Evolutionary conservation across 2,797 vertebrate genomes (phyloP).

Genomic region (Onychomys arenicola): DNA sequence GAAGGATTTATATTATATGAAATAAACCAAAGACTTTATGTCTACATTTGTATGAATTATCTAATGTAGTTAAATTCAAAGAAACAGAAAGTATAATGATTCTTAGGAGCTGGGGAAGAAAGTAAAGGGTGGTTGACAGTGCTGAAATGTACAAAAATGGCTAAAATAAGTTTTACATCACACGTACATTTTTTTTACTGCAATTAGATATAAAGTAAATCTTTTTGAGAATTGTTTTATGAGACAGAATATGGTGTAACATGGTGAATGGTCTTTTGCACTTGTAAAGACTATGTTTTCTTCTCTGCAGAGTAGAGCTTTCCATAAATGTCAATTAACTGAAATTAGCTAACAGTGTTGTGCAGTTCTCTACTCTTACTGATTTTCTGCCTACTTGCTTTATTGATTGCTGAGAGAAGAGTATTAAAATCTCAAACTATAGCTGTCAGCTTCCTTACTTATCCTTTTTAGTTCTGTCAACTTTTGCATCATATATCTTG

Average conservation of each 20-base stretch:
- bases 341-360: constrained; percentile 54
- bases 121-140: not conserved
- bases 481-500: constrained; percentile 51
- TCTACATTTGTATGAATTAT: constrained; percentile 8
- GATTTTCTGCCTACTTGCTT: constrained; percentile 63
- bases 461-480: constrained; percentile 35
- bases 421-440: constrained; percentile 44
- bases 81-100: constrained; percentile 29
- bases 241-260: constrained; percentile 30
- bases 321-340: constrained; percentile 56
- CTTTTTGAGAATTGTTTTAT: constrained; percentile 47
- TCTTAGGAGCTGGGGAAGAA: not conserved
- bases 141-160: not conserved
- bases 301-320: not conserved
- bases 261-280: constrained; percentile 10
- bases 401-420: constrained; percentile 59
- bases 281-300: constrained; percentile 10
- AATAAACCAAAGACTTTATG: constrained; percentile 15
- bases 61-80: constrained; percentile 45
- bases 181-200: not conserved
- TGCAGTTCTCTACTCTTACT: constrained; percentile 37
- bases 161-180: constrained; percentile 13
- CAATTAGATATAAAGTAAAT: not conserved
- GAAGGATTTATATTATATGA: constrained; percentile 24
- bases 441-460: constrained; percentile 25